A percentile compares a stretch with the other conserved stretches of the same genome.
phyloP scores from a whole-genome alignment of 2,888 invertebrate genomes.

The Lutraria lutraria region DNA sequence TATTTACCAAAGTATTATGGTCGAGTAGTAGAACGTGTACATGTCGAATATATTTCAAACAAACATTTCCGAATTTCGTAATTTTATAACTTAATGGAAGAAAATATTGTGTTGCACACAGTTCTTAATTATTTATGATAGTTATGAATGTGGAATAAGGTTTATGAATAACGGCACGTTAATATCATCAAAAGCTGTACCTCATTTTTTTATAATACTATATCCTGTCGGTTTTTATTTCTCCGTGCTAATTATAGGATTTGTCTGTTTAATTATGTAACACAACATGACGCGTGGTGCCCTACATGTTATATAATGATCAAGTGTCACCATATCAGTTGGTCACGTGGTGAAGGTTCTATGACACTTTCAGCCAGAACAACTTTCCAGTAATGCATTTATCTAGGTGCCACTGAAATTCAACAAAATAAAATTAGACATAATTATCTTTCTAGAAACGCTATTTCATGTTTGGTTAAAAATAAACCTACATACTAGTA shows the following conservation, averaged over 20 bases:
- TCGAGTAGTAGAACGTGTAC: no score
- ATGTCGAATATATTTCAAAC: no score
- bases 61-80: no score
- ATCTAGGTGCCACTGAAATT: not conserved
- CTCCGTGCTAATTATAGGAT: not conserved
- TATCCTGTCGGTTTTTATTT: not conserved
- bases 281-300: not conserved
- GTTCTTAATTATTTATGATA: no score
- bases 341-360: not conserved
- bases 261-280: not conserved
- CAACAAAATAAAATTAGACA: not conserved
- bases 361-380: not conserved
- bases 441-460: not conserved
- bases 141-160: not conserved
- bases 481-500: not conserved
- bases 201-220: not conserved
- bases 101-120: no score
- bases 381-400: not conserved
- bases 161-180: not conserved
- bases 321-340: not conserved
- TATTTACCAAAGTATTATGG: no score
- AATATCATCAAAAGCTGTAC: not conserved
- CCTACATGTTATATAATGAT: not conserved
- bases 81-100: no score
- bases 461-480: not conserved